phyloP scores from a whole-genome alignment of 2,113 vertebrate species.

The Climacteris rufus region DNA sequence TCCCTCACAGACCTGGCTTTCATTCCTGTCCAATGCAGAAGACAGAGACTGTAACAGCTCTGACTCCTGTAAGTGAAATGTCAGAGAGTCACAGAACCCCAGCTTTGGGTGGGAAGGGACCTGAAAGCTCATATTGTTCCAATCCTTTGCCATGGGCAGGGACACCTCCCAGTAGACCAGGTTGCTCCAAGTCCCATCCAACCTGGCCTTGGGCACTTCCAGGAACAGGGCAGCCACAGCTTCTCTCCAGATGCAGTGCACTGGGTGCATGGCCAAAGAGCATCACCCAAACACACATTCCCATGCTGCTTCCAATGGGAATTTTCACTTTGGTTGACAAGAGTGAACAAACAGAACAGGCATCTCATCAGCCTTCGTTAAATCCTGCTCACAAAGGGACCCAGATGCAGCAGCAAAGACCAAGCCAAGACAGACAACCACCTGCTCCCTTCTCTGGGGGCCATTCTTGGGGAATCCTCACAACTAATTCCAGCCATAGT shows the following conservation, averaged over 20 bases:
- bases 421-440: not conserved
- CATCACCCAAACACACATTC: rapidly evolving
- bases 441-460: not conserved
- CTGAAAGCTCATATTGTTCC: not conserved
- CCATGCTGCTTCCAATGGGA: not conserved
- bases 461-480: not conserved
- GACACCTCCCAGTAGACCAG: not conserved
- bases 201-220: not conserved
- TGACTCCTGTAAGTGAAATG: not conserved
- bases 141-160: not conserved
- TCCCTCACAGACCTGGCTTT: rapidly evolving
- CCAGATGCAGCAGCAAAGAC: not conserved
- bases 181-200: not conserved
- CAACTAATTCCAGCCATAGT: not conserved
- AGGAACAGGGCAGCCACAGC: not conserved
- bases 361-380: not conserved
- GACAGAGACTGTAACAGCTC: not conserved
- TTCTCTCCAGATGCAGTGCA: not conserved
- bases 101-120: not conserved
- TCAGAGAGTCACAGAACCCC: not conserved
- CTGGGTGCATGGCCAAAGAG: not conserved
- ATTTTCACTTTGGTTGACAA: not conserved
- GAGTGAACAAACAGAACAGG: not conserved
- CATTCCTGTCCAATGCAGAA: not conserved
- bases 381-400: not conserved